Base-by-base conservation (phyloP, 2,888 invertebrate species). In the Eupithecia dodoneata region DNA sequence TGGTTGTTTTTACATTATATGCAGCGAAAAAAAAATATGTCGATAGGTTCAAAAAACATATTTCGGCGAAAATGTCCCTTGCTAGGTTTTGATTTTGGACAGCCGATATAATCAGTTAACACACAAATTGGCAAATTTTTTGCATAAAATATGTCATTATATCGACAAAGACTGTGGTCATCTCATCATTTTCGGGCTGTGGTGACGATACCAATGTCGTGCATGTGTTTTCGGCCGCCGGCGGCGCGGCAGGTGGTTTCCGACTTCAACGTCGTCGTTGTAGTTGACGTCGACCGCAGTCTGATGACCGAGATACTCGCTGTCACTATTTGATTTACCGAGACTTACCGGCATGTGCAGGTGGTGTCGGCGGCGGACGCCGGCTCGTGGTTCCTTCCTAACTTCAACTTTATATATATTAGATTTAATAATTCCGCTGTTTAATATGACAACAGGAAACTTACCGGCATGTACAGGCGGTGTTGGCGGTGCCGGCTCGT, bases 271-370 rank as follows among this genome's bases (percentile, higher is more conserved):
- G 79, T 96, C 96, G 81, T 96, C 95, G 75, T 96, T 30, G 30
- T 30, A 95, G 45, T 96, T 96, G 82, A 96, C 96, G 89, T 97
- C 97, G 10, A 97, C 97, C 81, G 97, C 96, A 0, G 97, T 97
- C 92, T 97, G 97, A 0, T 97, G 97, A 4, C 97, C 97, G 81
- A 97, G 95, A 90, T 97, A 97, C 79, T 96, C 96, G 84, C 96
- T 96, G 83, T 96, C 96, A 82, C 96, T 96, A 85, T 95, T 93
- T 4, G 93, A 93, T 83, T 91, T 87, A 80, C 94, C 93, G 44
- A 94, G 12, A 73, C 75, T 70, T 86, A 96, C 96, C 96, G 81
- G 94, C 87, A 83, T 96, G 95, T 10, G 93, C 96, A 18, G 96
- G 96, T 55, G 96, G 96, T 10, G 96, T 96, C 7, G 96, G 96